phyloP scores from a whole-genome alignment of 2,888 invertebrate species.

The Yponomeuta malinellus region DNA sequence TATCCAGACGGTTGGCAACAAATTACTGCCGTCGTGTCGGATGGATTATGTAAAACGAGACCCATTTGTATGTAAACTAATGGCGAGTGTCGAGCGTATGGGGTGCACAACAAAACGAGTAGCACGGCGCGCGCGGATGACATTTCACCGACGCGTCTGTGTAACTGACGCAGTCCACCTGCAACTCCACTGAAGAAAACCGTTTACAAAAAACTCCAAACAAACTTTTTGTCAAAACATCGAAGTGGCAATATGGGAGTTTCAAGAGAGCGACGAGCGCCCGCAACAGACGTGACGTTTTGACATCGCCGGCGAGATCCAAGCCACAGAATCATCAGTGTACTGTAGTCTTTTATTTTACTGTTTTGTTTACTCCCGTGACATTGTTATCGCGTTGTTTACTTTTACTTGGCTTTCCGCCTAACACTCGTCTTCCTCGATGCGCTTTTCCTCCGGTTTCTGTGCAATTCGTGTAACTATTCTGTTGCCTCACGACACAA shows the following conservation, averaged over 20 bases:
- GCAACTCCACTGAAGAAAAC: not conserved
- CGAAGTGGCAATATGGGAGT: not conserved
- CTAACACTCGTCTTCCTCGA: not conserved
- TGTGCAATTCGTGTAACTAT: not conserved
- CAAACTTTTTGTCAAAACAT: not conserved
- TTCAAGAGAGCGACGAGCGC: not conserved
- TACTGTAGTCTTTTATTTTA: not conserved
- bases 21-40: slow-evolving; percentile 66
- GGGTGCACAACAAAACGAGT: slow-evolving; percentile 27
- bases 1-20: slow-evolving; percentile 68
- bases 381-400: not conserved
- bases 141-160: slow-evolving; percentile 15
- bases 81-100: slow-evolving; percentile 57
- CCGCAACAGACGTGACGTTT: not conserved
- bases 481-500: not conserved
- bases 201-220: not conserved
- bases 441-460: not conserved
- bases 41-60: slow-evolving; percentile 73
- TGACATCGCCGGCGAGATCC: not conserved
- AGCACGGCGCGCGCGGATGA: slow-evolving; percentile 26
- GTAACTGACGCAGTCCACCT: not conserved
- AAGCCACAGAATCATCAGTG: not conserved
- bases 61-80: slow-evolving; percentile 74
- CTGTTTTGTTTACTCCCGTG: not conserved
- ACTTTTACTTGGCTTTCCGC: not conserved